Conservation (phyloP, 2,888 invertebrate genomes). For the Tenthredo mesomela region DNA sequence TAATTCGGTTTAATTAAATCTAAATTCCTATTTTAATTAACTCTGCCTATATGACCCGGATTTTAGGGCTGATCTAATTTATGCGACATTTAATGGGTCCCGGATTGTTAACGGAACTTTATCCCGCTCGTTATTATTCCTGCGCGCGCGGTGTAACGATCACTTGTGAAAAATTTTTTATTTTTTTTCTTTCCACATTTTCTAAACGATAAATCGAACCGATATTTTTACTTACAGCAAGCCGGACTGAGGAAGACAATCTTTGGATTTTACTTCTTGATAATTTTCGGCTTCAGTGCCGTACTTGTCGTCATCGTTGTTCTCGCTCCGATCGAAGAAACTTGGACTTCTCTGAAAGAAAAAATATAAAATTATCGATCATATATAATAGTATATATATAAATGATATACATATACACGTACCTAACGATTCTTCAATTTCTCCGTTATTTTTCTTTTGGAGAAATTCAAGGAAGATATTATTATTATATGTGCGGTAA, state of each 20-base stretch:
- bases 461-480: not conserved
- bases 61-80: constrained; percentile 19
- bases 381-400: too few relatives aligned
- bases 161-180: not conserved
- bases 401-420: too few relatives aligned
- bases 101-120: not conserved
- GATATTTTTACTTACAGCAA: constrained; percentile 83
- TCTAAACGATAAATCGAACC: not conserved
- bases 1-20: constrained; percentile 39
- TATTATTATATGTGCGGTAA: not conserved
- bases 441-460: not conserved
- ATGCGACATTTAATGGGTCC: not conserved
- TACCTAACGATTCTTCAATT: not conserved
- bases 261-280: constrained; percentile 88
- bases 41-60: constrained; percentile 23
- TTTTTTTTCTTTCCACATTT: not conserved
- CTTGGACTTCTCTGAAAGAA: constrained; percentile 77
- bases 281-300: constrained; percentile 85
- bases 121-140: not conserved
- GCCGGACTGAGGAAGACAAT: constrained; percentile 88
- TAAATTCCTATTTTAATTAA: constrained; percentile 30
- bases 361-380: constrained; percentile 63
- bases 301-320: constrained; percentile 88
- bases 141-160: too few relatives aligned
- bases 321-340: constrained; percentile 86